Base-by-base conservation (phyloP, 2,888 invertebrate species). In the Drosophila ustulata region DNA sequence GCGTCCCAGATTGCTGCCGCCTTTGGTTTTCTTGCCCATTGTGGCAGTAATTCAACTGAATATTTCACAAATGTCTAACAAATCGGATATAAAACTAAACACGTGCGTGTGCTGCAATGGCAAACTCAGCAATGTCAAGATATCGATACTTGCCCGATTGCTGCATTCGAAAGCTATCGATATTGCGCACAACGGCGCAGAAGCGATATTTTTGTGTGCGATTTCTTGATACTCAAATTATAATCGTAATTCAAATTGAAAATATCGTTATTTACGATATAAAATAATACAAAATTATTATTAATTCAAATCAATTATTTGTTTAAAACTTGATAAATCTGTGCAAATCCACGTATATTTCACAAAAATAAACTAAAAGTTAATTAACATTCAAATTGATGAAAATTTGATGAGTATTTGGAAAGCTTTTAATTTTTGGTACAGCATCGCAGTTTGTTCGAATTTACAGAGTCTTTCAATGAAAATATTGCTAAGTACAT, bases 1-100 rank as follows among this genome's bases (percentile, higher is more conserved):
- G 64, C 96, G 93, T 0, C 96, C 97, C 50, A 96, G 92, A 58
- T 93, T 88, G 63, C 66, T 92, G 28, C 75, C 72, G 0, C 77
- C 75, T 92, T 96, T 96, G 82, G 94, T 94, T 90, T 96, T 96
- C 91, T 96, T 96, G 11, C 96, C 95, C 96, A 96, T 96, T 65
- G 63, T 63, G 50, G 78, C 68, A 62, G 52, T 23, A 39, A 7
- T 13, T 4, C 0, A 50, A 18, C 0, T 13, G 7, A 9, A 6
- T n/a, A 23, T 30, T 43, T 26, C n/a, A 28, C 4, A 7, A 1
- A 25, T 30, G 43, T 49, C 2, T 6, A 28, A 1, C 2, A 5
- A 56, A 39, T 41, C 39, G 11, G 37, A 62, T 25, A 47, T 7
- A n/a, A 57, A 57, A 41, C 18, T 50, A 50, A 74, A 70, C 75